Evolutionary conservation across 2,888 invertebrate genomes (phyloP).

Genomic region (Thelaira solivaga): DNA sequence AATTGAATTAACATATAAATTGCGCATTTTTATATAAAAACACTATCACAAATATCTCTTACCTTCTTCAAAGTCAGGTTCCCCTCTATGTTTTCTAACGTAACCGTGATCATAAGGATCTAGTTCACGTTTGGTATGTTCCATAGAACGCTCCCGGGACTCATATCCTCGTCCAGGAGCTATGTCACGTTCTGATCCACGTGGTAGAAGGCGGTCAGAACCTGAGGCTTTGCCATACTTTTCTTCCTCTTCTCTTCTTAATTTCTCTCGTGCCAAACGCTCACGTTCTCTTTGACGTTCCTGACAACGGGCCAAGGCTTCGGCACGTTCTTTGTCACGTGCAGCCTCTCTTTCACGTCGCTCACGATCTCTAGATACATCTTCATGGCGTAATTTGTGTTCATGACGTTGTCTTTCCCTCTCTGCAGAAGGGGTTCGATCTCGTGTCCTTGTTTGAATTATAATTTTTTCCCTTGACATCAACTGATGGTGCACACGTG

Average conservation of each 20-base stretch:
- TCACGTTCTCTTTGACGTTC: slow-evolving; percentile 80
- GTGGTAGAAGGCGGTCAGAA: slow-evolving; percentile 81
- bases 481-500: slow-evolving; percentile 76
- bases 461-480: slow-evolving; percentile 76
- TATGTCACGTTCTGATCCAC: slow-evolving; percentile 82
- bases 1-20: slow-evolving; percentile 31
- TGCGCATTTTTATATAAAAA: slow-evolving; percentile 61
- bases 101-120: slow-evolving; percentile 70
- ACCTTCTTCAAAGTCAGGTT: slow-evolving; percentile 64
- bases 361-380: slow-evolving; percentile 76
- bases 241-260: slow-evolving; percentile 77
- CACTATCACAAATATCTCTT: neutral
- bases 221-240: slow-evolving; percentile 68
- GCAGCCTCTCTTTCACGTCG: slow-evolving; percentile 80
- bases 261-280: slow-evolving; percentile 77
- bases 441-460: slow-evolving; percentile 74
- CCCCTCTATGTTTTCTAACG: slow-evolving; percentile 53
- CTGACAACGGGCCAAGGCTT: slow-evolving; percentile 82
- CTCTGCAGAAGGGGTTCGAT: slow-evolving; percentile 73
- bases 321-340: slow-evolving; percentile 81
- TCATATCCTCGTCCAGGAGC: slow-evolving; percentile 77
- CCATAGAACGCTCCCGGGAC: slow-evolving; percentile 74
- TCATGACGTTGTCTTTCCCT: slow-evolving; percentile 72
- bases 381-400: slow-evolving; percentile 74
- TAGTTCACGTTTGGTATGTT: slow-evolving; percentile 70